Conservation (phyloP, 2,113 vertebrate species). For the Nothoprocta pentlandii region DNA sequence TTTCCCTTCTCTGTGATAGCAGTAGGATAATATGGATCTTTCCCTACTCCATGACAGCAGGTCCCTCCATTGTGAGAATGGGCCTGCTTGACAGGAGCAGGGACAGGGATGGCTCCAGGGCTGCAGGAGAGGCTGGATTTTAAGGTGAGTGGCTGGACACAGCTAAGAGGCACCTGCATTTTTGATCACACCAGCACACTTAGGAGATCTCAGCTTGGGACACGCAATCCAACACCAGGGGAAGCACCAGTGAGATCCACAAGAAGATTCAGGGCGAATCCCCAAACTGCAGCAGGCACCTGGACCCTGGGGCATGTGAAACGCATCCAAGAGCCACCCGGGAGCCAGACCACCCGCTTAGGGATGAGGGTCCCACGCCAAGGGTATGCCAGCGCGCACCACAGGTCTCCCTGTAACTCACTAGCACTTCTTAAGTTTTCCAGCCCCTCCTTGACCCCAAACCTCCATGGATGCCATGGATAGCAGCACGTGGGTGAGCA, state of each 20-base stretch:
- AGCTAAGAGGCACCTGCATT: rapidly evolving
- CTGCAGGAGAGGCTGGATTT: background rate
- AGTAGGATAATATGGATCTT: background rate
- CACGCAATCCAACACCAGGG: background rate
- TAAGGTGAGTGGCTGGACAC: background rate
- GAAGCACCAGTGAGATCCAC: background rate
- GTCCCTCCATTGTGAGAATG: background rate
- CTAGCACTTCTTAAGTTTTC: no score
- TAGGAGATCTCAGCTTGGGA: background rate
- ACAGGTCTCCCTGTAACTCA: background rate
- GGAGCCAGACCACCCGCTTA: background rate
- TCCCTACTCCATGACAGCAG: background rate
- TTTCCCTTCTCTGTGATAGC: background rate
- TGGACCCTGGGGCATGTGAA: background rate
- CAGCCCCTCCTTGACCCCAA: background rate
- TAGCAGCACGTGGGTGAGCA: background rate
- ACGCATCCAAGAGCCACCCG: no score
- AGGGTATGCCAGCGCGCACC: no score
- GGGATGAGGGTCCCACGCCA: background rate
- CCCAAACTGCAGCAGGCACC: background rate
- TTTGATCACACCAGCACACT: background rate
- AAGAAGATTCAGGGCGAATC: constrained; percentile 5
- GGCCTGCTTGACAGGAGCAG: background rate
- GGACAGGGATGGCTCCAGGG: rapidly evolving
- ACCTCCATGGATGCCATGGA: background rate